Evolutionary conservation across 1,140 invertebrate genomes (phyloP), one percentile per base, ranked within the genome.

Genomic region (Hyles vespertilio): DNA sequence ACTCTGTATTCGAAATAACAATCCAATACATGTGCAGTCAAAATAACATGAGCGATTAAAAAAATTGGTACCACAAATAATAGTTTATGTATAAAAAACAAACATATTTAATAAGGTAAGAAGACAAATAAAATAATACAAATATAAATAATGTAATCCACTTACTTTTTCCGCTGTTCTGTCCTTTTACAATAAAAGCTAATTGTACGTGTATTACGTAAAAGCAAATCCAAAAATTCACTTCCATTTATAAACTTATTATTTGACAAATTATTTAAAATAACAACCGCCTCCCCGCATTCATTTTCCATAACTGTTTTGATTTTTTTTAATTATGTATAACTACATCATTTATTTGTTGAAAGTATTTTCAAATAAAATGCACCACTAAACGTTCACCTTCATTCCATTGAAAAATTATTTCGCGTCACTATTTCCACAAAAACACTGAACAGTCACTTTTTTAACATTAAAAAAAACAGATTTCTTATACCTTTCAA

Each of bases 181-280:
- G 58, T 62, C 73, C 77, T 48, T 63, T 72, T 44, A 79, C 71
- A 62, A 56, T 67, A 56, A 77, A 67, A 34, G 59, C 64, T 63
- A 80, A 74, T 51, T 71, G 68, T 49, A 72, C 51, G 47, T 80
- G 77, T 61, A 74, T 60, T 60, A 85, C 58, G 40, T 84, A 69
- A 51, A 85, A 61, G 72, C 63, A 80, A 56, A 66, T 75, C 77
- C 76, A 79, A 67, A 84, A 74, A 67, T 80, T 77, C 74, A 86
- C 80, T 79, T 88, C 85, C 85, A 88, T 88, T 86, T 87, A 87
- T 85, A 74, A 67, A 79, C 66, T 65, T 63, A 69, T 64, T 54
- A 54, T 44, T 48, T 65, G 45, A 51, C 57, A 60, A 65, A 65
- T 59, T 66, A 67, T 73, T 82, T 72, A 81, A 68, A 65, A 73